Conservation (phyloP, 2,113 vertebrate genomes). For the Coptodon bakossiorum region DNA sequence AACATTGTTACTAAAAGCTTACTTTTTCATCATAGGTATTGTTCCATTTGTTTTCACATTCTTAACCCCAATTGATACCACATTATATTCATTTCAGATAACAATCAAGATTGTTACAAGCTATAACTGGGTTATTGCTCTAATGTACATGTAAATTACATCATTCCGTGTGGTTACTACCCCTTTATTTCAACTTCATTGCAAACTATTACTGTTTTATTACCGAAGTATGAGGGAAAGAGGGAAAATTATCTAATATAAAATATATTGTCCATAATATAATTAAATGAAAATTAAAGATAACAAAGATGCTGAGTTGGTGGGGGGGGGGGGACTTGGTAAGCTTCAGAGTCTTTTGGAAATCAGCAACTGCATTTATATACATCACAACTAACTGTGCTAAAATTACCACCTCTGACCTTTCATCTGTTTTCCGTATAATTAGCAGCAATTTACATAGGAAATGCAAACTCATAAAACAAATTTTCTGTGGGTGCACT, state of each 20-base stretch:
- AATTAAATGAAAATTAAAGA: background rate
- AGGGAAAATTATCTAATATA: background rate
- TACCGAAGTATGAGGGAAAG: background rate
- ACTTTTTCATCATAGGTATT: background rate
- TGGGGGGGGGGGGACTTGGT: accelerated
- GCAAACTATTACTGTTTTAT: background rate
- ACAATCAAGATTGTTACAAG: background rate
- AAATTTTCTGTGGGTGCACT: background rate
- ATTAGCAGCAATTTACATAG: background rate
- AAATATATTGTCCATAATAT: background rate
- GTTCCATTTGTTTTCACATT: background rate
- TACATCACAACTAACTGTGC: background rate
- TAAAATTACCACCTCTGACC: background rate
- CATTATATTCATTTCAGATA: background rate
- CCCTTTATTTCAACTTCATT: background rate
- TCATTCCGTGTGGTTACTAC: background rate
- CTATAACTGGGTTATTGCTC: background rate
- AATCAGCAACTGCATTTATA: background rate
- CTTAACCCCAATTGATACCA: background rate
- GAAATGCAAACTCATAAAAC: background rate
- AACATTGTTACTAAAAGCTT: background rate
- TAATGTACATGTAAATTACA: background rate
- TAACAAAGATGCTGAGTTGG: background rate
- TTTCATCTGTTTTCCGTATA: background rate
- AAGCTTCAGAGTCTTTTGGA: background rate